These are phyloP conservation scores for Muscicapa adusta DNA, from an alignment of 2,113 vertebrate species.

Conservation along the genomic window DNA sequence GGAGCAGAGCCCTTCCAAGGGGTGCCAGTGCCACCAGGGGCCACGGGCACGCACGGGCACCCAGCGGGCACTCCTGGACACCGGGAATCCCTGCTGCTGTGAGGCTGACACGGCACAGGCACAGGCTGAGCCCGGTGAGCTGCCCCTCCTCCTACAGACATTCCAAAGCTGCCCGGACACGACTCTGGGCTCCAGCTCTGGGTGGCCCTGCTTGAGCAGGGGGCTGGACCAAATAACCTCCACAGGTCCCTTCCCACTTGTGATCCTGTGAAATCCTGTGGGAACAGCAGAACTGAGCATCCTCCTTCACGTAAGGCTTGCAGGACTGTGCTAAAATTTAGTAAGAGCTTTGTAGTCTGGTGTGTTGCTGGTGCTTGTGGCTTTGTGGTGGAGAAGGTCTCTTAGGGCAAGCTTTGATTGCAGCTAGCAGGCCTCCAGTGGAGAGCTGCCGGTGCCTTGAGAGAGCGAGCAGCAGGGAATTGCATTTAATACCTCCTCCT, in stretches of 20 bases:
- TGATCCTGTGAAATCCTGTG: background rate
- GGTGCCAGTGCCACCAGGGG: fast-evolving
- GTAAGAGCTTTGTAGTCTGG: background rate
- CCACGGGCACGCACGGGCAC: fast-evolving
- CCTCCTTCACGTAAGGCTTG: background rate
- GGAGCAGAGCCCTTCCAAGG: too few species aligned
- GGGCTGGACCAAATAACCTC: background rate
- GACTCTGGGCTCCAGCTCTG: background rate
- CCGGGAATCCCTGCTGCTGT: background rate
- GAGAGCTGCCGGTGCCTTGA: conserved; percentile 36
- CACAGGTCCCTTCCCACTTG: background rate
- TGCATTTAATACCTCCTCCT: conserved; percentile 27
- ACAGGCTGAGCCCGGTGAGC: background rate
- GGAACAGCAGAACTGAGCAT: background rate
- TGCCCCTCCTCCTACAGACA: background rate
- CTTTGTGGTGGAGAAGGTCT: background rate
- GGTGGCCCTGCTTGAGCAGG: background rate
- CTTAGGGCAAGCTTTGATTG: conserved; percentile 17
- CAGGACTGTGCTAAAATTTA: background rate
- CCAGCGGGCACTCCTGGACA: background rate
- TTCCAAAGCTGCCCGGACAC: fast-evolving
- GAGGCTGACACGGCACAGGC: background rate
- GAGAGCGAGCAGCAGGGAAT: conserved; percentile 35
- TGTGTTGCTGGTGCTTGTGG: background rate
- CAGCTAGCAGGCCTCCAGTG: conserved; percentile 4